Conservation (phyloP, 2,888 invertebrate species). For the Ormyrus pomaceus region DNA sequence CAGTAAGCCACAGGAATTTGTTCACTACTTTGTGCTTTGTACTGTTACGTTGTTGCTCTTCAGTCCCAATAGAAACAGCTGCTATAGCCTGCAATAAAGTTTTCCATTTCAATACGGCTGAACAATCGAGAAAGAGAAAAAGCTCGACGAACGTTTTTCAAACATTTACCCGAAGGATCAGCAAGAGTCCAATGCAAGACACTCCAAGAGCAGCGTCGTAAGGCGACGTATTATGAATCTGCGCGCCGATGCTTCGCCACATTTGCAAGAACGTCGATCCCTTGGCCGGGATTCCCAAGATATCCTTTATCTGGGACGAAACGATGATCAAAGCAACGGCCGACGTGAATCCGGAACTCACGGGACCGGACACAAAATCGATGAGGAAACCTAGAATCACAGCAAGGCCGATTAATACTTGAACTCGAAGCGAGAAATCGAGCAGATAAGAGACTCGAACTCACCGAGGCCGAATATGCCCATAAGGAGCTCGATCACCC, state of each 20-base stretch:
- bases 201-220: constrained; percentile 88
- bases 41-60: constrained; percentile 77
- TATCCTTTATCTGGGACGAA: constrained; percentile 91
- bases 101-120: background rate
- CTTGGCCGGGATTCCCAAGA: constrained; percentile 85
- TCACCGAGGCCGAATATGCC: constrained; percentile 87
- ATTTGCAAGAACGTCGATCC: constrained; percentile 88
- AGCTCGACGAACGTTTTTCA: too few relatives aligned
- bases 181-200: constrained; percentile 84
- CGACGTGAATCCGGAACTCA: constrained; percentile 92
- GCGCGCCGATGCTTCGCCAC: constrained; percentile 84
- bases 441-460: constrained; percentile 19
- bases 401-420: too few relatives aligned
- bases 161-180: constrained; percentile 84
- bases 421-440: too few relatives aligned
- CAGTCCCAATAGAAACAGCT: constrained; percentile 80
- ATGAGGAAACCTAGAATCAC: constrained; percentile 84
- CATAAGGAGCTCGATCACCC: constrained; percentile 87
- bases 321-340: constrained; percentile 93
- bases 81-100: constrained; percentile 79
- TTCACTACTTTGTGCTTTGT: constrained; percentile 80
- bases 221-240: constrained; percentile 81
- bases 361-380: constrained; percentile 93
- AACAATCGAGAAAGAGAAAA: too few relatives aligned
- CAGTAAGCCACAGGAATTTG: constrained; percentile 85